Evolutionary conservation across 2,797 vertebrate genomes (phyloP), one percentile per base, ranked within the genome.

Genomic region (Margarornis squamiger): DNA sequence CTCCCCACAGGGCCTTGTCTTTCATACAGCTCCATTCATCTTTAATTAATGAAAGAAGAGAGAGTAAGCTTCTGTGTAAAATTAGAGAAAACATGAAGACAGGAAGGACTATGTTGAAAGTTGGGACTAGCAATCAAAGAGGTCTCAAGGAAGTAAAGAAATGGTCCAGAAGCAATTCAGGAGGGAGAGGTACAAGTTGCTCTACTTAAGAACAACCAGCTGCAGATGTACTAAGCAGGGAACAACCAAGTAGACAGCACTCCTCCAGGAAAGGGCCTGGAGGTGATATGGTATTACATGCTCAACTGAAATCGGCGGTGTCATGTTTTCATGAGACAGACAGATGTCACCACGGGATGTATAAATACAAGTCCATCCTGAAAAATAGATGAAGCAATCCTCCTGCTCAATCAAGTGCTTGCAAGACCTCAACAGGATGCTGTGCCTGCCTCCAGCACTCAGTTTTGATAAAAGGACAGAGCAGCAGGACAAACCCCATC

Each of bases 31-130:
- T 78, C 58, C 1, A 2, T 70, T 81, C 77, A 43, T 85, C 74
- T 78, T 84, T 93, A 96, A 95, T 91, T 91, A 95, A 92, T 59
- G 58, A 84, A 78, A 85, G 32, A 39, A 45, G 41, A 52, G 32
- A 74, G 59, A 48, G 7, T 19, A 75, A 17, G 24, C 36, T 90
- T 85, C 77, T 55, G 58, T 73, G 74, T 66, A 89, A 86, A 75
- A 85, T 82, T 78, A 84, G 18, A 82, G 74, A 79, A 91, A 89
- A 92, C 62, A 66, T 0, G 8, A 81, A 73, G 66, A 70, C 26
- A 18, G 49, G 49, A 75, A 86, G 24, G 38, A 45, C 63, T 38
- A 45, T 2, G 23, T 9, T 91, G 74, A 39, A 92, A 76, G 70
- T 9, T 82, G 45, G 46, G 52, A 85, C 12, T 41, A 55, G 39